Evolutionary conservation across 2,797 vertebrate species (phyloP).

Genomic region (Semotilus atromaculatus): DNA sequence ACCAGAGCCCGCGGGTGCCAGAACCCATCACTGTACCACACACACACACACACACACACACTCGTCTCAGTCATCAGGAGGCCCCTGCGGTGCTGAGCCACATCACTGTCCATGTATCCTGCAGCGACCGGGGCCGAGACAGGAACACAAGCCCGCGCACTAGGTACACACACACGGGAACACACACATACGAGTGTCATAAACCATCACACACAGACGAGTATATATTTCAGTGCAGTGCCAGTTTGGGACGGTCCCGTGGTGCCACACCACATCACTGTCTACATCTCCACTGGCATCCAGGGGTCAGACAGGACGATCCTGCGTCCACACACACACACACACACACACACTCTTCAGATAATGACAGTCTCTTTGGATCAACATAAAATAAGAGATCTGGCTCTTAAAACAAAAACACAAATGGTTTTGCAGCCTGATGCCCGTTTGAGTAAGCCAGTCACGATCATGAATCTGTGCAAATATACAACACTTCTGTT

Average conservation of each 20-base stretch:
- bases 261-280: slow-evolving; percentile 57
- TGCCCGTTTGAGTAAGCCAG: not conserved
- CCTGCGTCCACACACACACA: slow-evolving; percentile 42
- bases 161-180: slow-evolving; percentile 19
- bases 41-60: slow-evolving; percentile 37
- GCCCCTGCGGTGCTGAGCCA: slow-evolving; percentile 50
- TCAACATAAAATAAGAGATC: slow-evolving; percentile 25
- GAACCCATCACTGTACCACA: slow-evolving; percentile 52
- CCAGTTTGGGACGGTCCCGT: slow-evolving; percentile 37
- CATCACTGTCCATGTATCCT: slow-evolving; percentile 56
- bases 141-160: not conserved
- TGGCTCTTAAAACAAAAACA: not conserved
- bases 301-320: slow-evolving; percentile 54
- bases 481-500: not conserved
- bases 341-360: slow-evolving; percentile 14
- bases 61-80: slow-evolving; percentile 26
- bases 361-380: slow-evolving; percentile 38
- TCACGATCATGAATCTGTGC: not conserved
- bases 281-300: slow-evolving; percentile 45
- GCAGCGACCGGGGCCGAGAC: slow-evolving; percentile 31
- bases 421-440: not conserved
- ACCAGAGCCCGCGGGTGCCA: slow-evolving; percentile 53
- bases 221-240: slow-evolving; percentile 32
- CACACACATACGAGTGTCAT: slow-evolving; percentile 38
- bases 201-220: slow-evolving; percentile 30